Evolutionary conservation across 2,888 invertebrate genomes (phyloP).

Genomic region (Xestia c-nigrum): DNA sequence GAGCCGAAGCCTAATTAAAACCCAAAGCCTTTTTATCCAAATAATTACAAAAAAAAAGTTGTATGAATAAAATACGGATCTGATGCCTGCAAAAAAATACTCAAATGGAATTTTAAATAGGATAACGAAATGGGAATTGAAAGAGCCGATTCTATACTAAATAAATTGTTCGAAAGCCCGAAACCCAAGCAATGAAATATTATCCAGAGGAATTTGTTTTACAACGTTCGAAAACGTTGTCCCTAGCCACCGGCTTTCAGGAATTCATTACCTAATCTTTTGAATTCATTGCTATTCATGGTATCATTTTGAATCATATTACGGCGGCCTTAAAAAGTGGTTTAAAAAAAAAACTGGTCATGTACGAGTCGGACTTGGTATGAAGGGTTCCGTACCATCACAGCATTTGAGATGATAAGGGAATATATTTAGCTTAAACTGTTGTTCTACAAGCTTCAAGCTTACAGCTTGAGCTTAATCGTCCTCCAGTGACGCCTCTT

Average conservation of each 20-base stretch:
- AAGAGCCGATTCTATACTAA: conserved; percentile 46
- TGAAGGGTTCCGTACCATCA: no score
- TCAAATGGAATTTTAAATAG: conserved; percentile 55
- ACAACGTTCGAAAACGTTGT: conserved; percentile 24
- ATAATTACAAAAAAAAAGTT: conserved; percentile 18
- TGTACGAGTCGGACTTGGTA: no score
- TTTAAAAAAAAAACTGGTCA: conserved; percentile 2
- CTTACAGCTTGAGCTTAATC: no score
- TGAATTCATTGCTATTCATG: conserved; percentile 25
- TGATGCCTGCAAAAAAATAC: conserved; percentile 24
- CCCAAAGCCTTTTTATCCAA: conserved; percentile 24
- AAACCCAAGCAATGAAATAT: conserved; percentile 50
- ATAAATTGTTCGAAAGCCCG: conserved; percentile 47
- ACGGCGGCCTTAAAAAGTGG: neutral
- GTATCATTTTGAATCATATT: no score
- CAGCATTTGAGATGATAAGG: no score
- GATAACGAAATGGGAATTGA: conserved; percentile 50
- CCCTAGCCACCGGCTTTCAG: conserved; percentile 11
- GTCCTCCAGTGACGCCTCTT: no score
- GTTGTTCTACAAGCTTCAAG: no score
- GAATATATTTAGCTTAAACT: no score
- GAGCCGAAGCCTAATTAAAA: conserved; percentile 24
- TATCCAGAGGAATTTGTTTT: conserved; percentile 38
- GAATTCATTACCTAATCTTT: conserved; percentile 38
- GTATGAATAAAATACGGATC: conserved; percentile 24